Evolutionary conservation across 2,797 vertebrate genomes (phyloP).

Genomic region (Lerista edwardsae): DNA sequence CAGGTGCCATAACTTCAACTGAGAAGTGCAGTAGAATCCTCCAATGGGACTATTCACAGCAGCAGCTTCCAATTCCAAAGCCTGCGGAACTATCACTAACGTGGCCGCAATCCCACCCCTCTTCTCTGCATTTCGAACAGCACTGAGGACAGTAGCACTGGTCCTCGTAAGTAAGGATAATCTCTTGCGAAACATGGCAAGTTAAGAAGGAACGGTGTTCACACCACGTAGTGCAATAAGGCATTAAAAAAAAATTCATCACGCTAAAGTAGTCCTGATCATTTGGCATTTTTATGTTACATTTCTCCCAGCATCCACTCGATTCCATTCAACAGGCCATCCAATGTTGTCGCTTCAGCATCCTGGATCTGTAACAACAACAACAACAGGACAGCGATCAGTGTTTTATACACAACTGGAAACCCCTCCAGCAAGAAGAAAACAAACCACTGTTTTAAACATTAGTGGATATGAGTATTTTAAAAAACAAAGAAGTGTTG

Average conservation of each 20-base stretch:
- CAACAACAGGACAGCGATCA: background rate
- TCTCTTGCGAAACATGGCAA: background rate
- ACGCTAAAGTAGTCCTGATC: conserved; percentile 30
- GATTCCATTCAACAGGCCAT: conserved; percentile 86
- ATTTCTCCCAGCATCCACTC: conserved; percentile 88
- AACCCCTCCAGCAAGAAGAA: background rate
- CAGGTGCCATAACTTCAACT: too few relatives aligned
- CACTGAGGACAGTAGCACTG: background rate
- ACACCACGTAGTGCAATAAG: conserved; percentile 8
- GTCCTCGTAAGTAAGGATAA: background rate
- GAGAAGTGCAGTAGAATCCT: background rate
- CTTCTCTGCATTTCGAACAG: background rate
- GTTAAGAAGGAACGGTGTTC: background rate
- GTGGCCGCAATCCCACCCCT: background rate
- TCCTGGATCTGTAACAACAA: conserved; percentile 85
- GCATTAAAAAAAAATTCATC: background rate
- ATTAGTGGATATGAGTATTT: background rate
- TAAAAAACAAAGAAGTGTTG: background rate
- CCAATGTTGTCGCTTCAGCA: conserved; percentile 84
- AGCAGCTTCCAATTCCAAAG: background rate
- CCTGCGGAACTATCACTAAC: background rate
- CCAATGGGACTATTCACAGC: too few relatives aligned
- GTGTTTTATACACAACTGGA: background rate
- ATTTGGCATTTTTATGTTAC: conserved; percentile 72
- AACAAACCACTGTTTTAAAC: background rate